phyloP scores from a whole-genome alignment of 2,113 vertebrate genomes.

The Circaetus cinerascens region DNA sequence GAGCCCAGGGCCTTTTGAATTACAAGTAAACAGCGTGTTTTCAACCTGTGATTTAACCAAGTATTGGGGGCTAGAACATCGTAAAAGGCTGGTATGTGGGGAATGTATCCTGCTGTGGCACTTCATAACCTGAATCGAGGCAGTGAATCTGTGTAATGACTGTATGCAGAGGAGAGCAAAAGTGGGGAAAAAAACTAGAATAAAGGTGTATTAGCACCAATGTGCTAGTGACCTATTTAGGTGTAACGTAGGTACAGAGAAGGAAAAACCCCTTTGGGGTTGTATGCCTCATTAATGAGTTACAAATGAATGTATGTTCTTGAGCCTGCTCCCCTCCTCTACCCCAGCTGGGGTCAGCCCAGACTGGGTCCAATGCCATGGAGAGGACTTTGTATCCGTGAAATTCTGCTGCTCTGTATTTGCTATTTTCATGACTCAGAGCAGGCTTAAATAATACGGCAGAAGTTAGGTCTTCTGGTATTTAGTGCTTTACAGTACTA shows the following conservation, averaged over 20 bases:
- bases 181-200: background rate
- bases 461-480: background rate
- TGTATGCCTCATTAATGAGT: background rate
- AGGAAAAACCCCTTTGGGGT: background rate
- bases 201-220: background rate
- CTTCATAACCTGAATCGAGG: background rate
- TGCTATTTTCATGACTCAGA: background rate
- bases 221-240: background rate
- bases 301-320: background rate
- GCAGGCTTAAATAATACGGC: background rate
- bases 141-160: background rate
- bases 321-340: background rate
- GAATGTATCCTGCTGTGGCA: background rate
- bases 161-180: background rate
- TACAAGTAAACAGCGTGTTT: background rate
- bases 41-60: background rate
- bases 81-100: background rate
- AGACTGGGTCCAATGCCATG: background rate
- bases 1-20: background rate
- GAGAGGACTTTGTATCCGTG: background rate
- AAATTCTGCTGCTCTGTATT: background rate
- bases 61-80: background rate
- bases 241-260: background rate
- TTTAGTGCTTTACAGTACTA: background rate
- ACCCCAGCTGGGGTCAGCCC: rapidly evolving